These are phyloP conservation scores for Artemisiospiza belli DNA, from an alignment of 2,113 vertebrate species.

Conservation along the genomic window DNA sequence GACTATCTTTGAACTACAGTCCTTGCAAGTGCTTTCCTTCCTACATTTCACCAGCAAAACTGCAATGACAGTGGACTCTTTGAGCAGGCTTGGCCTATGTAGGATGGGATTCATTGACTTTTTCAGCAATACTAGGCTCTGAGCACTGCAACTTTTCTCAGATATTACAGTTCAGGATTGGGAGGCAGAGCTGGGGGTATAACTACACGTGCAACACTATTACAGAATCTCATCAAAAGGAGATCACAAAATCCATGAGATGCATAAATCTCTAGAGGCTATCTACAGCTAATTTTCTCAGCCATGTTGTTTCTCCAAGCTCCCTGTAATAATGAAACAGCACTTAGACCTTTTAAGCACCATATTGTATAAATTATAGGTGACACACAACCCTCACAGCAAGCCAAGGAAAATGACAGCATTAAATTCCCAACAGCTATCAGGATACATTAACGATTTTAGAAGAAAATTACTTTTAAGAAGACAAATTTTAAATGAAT, in stretches of 20 bases:
- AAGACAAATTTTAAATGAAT: conserved; percentile 31
- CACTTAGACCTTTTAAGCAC: conserved; percentile 38
- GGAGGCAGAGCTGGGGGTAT: background rate
- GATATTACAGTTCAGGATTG: background rate
- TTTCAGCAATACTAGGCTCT: background rate
- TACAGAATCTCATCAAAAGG: conserved; percentile 24
- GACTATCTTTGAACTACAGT: background rate
- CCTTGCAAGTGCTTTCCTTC: background rate
- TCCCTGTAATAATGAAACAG: conserved; percentile 25
- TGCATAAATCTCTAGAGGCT: background rate
- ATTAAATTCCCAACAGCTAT: conserved; percentile 23
- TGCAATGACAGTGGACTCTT: background rate
- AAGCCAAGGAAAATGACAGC: conserved; percentile 5
- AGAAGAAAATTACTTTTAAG: background rate
- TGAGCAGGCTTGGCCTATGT: background rate
- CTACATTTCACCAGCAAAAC: background rate
- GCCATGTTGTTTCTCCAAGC: background rate
- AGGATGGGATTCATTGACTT: background rate
- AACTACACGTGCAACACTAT: background rate
- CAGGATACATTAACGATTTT: conserved; percentile 18
- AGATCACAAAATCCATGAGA: conserved; percentile 21
- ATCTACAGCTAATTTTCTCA: conserved; percentile 27
- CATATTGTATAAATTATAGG: conserved; percentile 24
- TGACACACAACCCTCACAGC: conserved; percentile 10
- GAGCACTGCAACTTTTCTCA: background rate